Conservation (phyloP, 2,113 vertebrate genomes). For the Hucho hucho region DNA sequence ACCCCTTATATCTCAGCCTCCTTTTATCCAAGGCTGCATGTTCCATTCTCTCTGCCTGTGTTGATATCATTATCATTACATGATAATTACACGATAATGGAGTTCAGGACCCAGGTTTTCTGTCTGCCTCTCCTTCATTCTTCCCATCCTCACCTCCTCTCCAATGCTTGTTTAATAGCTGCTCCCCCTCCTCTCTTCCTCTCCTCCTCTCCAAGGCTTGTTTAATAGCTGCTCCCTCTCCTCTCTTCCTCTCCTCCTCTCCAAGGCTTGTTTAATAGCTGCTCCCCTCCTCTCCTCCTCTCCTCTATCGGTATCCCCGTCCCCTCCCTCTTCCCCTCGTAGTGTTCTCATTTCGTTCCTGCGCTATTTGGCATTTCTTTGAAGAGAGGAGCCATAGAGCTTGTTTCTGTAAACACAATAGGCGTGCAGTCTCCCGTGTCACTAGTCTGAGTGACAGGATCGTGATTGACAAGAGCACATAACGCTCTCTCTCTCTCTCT, state of each 20-base stretch:
- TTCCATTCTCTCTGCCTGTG: not conserved
- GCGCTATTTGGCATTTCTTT: not conserved
- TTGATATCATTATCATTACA: constrained; percentile 7
- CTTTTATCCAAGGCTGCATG: not conserved
- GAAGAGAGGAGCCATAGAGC: not conserved
- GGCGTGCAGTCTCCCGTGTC: not conserved
- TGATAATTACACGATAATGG: constrained; percentile 38
- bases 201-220: no score
- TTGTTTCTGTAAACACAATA: constrained; percentile 12
- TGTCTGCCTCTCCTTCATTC: constrained; percentile 6
- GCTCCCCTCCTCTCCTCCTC: constrained; percentile 1
- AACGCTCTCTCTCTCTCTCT: no score
- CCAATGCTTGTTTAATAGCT: no score
- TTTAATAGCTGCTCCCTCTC: not conserved
- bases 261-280: constrained; percentile 20
- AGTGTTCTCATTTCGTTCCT: not conserved
- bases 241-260: not conserved
- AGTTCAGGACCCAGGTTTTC: constrained; percentile 11
- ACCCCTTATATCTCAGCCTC: not conserved
- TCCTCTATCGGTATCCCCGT: not conserved
- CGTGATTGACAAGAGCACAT: not conserved
- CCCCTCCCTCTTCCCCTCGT: not conserved
- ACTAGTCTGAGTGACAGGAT: not conserved
- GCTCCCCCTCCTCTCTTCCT: no score
- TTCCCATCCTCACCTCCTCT: no score